These are phyloP conservation scores for Chaenodraco wilsoni DNA, from an alignment of 2,797 vertebrate genomes.

Conservation along the genomic window DNA sequence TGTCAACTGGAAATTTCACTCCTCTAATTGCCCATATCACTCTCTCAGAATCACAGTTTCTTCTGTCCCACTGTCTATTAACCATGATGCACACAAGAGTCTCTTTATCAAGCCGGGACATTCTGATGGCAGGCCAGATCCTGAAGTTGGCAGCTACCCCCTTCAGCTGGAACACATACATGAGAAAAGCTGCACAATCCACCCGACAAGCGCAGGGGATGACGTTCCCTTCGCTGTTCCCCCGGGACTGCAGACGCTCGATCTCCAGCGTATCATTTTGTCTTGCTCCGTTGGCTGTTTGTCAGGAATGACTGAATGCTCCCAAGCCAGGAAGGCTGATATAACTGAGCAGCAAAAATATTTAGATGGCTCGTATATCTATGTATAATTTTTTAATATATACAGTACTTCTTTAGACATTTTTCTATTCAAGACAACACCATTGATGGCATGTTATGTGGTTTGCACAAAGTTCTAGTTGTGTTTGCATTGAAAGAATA, in stretches of 20 bases:
- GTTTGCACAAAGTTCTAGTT: background rate
- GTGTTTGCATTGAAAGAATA: background rate
- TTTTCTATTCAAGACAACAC: constrained; percentile 5
- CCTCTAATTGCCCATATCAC: constrained; percentile 71
- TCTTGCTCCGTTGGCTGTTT: constrained; percentile 39
- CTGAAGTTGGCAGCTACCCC: constrained; percentile 67
- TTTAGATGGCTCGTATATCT: background rate
- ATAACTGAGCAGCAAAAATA: constrained; percentile 5
- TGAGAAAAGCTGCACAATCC: constrained; percentile 65
- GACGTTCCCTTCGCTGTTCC: constrained; percentile 49
- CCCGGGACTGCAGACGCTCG: constrained; percentile 33
- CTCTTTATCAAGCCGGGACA: constrained; percentile 77
- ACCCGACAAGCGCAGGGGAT: constrained; percentile 35
- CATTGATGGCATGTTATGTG: background rate
- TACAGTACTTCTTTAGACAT: background rate
- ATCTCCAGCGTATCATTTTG: constrained; percentile 48
- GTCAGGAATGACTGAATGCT: constrained; percentile 30
- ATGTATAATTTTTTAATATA: background rate
- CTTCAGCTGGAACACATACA: constrained; percentile 75
- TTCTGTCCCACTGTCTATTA: constrained; percentile 58
- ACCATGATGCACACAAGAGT: constrained; percentile 73
- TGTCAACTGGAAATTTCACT: constrained; percentile 58
- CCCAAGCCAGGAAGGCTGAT: constrained; percentile 15
- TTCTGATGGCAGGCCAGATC: constrained; percentile 77
- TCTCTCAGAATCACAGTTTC: constrained; percentile 51